Conservation (phyloP, 2,113 vertebrate genomes). For the Columba livia region DNA sequence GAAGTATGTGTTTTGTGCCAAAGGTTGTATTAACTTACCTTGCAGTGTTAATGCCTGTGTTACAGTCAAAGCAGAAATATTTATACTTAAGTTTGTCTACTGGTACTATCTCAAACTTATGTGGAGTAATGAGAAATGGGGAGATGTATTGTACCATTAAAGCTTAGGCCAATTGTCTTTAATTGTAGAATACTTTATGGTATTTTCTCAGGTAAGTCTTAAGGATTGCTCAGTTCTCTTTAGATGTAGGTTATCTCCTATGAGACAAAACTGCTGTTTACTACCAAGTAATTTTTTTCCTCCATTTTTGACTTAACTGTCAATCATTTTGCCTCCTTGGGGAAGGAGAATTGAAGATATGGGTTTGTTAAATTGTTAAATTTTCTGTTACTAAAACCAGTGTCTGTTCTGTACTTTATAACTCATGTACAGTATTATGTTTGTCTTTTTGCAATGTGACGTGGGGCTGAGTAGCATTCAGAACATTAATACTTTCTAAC, state of each 20-base stretch:
- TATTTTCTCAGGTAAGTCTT: background rate
- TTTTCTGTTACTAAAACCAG: background rate
- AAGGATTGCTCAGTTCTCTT: background rate
- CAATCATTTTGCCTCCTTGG: background rate
- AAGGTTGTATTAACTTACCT: rapidly evolving
- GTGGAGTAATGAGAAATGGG: background rate
- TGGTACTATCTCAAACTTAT: background rate
- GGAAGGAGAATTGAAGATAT: background rate
- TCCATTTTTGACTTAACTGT: background rate
- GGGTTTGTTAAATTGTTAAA: rapidly evolving
- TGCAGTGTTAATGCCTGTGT: background rate
- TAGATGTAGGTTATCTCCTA: background rate
- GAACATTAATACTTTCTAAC: background rate
- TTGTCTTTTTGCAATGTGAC: background rate
- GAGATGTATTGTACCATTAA: background rate
- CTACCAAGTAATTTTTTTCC: background rate
- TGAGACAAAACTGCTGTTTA: background rate
- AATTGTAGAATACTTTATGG: rapidly evolving
- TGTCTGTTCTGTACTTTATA: background rate
- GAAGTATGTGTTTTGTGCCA: background rate
- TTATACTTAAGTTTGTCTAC: background rate
- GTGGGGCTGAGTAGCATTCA: background rate
- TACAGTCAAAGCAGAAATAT: background rate
- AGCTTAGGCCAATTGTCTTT: background rate
- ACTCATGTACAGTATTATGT: background rate